Evolutionary conservation across 2,888 invertebrate species (phyloP), one percentile per base, ranked within the genome.

Genomic region (Drosophila testacea): DNA sequence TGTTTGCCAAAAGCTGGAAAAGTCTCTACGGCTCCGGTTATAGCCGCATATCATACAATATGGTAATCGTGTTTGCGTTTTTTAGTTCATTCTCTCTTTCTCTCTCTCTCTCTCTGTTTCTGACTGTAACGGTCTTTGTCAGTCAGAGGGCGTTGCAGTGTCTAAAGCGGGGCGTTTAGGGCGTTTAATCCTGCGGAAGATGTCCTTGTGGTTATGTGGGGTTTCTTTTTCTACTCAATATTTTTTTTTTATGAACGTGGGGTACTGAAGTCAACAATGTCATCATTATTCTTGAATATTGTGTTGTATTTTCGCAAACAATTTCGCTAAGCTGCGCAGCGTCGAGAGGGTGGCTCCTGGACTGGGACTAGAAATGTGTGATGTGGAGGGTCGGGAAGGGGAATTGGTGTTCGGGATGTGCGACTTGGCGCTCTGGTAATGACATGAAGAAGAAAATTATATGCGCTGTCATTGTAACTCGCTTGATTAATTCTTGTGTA

Each of bases 211-310:
- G 85, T 89, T 87, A 77, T 82, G 69, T 72, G 69, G 64, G 51
- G 74, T 41, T 52, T 56, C 6, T 32, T 32, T 6, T 32, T 32
- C 32, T 32, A 7, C 32, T 42, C 27, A 5, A 56, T 27, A 51
- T 60, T 44, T 75, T 67, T 73, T 82, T 77, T 83, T 65, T 85
- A 81, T 81, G 81, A 73, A 70, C 73, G 73, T 76, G 73, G 77
- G 73, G 73, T 64, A 81, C 75, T 75, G 84, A 82, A 79, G 80
- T 88, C 77, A 90, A 90, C 89, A 88, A 90, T 90, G 90, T 89
- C 89, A 90, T 89, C 89, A 89, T 89, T 89, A 90, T 90, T 90
- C 90, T 81, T 89, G 84, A 88, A 89, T 90, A 90, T 90, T 90
- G 86, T 86, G 83, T 89, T 90, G 77, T 86, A 77, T 86, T 83